A percentile compares a stretch with the other conserved stretches of the same genome.
Conservation (phyloP, 2,113 vertebrate genomes). For the Amazona vittata region DNA sequence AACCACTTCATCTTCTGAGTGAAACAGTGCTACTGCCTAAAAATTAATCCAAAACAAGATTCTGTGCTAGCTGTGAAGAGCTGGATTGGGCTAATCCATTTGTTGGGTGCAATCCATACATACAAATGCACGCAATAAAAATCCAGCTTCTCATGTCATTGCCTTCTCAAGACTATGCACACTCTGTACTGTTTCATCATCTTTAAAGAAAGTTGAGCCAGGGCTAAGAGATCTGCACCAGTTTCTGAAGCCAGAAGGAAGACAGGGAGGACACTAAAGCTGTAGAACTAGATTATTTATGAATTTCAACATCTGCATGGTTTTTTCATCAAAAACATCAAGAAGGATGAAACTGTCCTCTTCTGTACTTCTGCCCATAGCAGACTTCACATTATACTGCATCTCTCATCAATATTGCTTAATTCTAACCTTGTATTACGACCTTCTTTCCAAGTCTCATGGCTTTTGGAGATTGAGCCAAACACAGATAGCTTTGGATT, state of each 20-base stretch:
- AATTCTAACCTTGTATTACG: background rate
- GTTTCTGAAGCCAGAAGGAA: background rate
- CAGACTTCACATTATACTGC: background rate
- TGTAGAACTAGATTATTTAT: background rate
- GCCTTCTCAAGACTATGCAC: background rate
- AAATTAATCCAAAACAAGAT: constrained; percentile 44
- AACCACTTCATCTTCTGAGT: constrained; percentile 25
- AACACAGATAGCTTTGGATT: background rate
- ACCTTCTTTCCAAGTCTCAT: background rate
- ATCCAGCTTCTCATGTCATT: background rate
- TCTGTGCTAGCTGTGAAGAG: background rate
- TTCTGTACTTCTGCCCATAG: background rate
- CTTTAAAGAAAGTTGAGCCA: background rate
- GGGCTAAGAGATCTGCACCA: background rate
- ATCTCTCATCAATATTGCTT: background rate
- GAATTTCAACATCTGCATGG: background rate
- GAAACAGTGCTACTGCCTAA: constrained; percentile 30
- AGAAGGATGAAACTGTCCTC: background rate
- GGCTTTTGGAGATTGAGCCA: background rate
- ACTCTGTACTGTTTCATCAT: background rate
- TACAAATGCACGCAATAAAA: background rate
- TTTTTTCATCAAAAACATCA: background rate
- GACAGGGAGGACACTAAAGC: background rate
- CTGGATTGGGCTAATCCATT: constrained; percentile 8
- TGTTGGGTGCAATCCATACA: background rate